Percentiles rank a stretch among this genome's conserved stretches.
Conservation (phyloP, 2,797 vertebrate species). For the Staurois parvus region DNA sequence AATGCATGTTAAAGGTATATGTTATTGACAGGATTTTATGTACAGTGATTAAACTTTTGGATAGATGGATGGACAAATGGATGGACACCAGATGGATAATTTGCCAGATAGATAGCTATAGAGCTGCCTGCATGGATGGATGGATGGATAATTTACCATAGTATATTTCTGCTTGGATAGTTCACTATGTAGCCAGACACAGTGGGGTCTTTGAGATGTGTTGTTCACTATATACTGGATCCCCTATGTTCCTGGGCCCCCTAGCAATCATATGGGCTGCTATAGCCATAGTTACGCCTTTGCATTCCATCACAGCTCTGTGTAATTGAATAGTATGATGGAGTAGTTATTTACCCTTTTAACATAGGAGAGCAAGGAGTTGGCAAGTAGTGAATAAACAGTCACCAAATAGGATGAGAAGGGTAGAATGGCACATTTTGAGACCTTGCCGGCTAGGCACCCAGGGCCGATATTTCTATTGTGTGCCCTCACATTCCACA, state of each 20-base stretch:
- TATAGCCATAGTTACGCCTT: constrained; percentile 1
- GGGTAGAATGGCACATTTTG: neutral
- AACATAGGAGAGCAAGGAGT: neutral
- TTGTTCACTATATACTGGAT: neutral
- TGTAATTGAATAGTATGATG: neutral
- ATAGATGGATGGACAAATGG: no score
- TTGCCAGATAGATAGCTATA: no score
- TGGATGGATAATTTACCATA: neutral
- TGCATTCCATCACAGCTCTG: neutral
- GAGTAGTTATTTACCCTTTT: constrained; percentile 9
- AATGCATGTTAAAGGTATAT: no score
- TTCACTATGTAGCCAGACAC: neutral
- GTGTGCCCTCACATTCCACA: neutral
- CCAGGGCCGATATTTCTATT: neutral
- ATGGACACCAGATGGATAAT: no score
- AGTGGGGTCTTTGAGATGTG: neutral
- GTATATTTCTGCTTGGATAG: neutral
- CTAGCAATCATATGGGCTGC: neutral
- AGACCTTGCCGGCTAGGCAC: neutral
- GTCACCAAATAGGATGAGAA: neutral
- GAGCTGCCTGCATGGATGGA: no score
- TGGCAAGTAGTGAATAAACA: constrained; percentile 1
- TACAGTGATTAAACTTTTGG: no score
- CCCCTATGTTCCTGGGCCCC: neutral
- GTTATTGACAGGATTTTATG: no score